A percentile compares a stretch with the other conserved stretches of the same genome.
phyloP scores from a whole-genome alignment of 2,888 invertebrate genomes.

The Serripes groenlandicus region DNA sequence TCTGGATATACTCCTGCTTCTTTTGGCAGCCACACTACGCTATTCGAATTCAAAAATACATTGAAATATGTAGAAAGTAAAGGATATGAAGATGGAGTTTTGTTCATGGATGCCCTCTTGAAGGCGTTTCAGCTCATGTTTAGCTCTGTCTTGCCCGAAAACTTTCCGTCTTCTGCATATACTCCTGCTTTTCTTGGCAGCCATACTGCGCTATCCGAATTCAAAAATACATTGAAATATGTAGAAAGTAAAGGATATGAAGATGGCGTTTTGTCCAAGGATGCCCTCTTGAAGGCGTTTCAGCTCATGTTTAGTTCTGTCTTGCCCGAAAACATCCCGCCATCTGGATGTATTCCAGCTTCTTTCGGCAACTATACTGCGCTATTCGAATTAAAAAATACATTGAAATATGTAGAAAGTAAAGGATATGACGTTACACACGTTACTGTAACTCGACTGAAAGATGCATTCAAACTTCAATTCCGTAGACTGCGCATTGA shows the following conservation, averaged over 20 bases:
- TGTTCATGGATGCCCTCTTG: not conserved
- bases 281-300: not conserved
- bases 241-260: no score
- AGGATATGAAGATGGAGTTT: not conserved
- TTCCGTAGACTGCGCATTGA: not conserved
- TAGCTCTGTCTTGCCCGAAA: no score
- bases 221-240: no score
- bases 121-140: no score
- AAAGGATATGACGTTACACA: conserved; percentile 6
- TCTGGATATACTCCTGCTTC: not conserved
- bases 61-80: not conserved
- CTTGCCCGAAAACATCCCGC: not conserved
- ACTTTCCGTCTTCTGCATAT: no score
- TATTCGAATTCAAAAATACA: not conserved
- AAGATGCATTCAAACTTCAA: not conserved
- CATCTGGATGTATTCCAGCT: not conserved
- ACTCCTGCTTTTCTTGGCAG: no score
- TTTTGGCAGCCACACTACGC: conserved; percentile 11
- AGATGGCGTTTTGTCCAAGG: no score
- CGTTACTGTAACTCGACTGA: conserved; percentile 5
- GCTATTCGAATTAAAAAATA: not conserved
- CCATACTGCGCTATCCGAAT: no score
- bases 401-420: not conserved
- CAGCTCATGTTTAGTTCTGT: conserved; percentile 3
- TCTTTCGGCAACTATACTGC: conserved; percentile 13